Evolutionary conservation across 2,888 invertebrate genomes (phyloP), one percentile per base, ranked within the genome.

Genomic region (Rhamphomyia laevipes): DNA sequence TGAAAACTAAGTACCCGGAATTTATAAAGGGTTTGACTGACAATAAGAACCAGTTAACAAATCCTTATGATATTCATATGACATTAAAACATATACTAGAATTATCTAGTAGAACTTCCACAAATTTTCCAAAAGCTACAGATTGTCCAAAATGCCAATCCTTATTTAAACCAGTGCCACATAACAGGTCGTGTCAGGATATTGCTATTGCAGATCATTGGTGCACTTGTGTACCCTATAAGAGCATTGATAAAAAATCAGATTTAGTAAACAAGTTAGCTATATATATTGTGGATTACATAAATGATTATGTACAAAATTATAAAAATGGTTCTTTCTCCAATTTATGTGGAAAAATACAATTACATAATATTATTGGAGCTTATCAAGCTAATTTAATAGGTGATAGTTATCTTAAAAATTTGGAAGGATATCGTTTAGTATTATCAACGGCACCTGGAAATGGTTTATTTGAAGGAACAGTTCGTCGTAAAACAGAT

Each of bases 21-120:
- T 75, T 78, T 56, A 75, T 76, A 10, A 68, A 71, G 21, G 76
- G 77, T 31, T 62, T 86, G 27, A 68, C 70, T 42, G 61, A 71
- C 0, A 88, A 89, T 62, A 76, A 77, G 44, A 76, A 79, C 57
- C 75, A 79, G 45, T 66, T 89, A 46, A 78, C 82, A 0, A 84
- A 82, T 15, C 87, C 87, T 0, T 87, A 80, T 58, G 88, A 89
- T 61, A 62, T 88, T 1, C 80, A 84, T 60, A 76, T 82, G 66
- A 87, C 86, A 0, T 64, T 87, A 1, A 69, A 80, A 43, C 79
- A 85, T 55, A 70, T 86, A 41, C 65, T 82, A 9, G 62, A 66
- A 6, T 56, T 81, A 37, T 76, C 80, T 0, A 72, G 73, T 1
- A 70, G 73, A 1, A 67, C 71, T 3, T 4, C 23, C 2, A 56